phyloP scores from a whole-genome alignment of 2,888 invertebrate genomes.

The Lordiphosa fenestrarum region DNA sequence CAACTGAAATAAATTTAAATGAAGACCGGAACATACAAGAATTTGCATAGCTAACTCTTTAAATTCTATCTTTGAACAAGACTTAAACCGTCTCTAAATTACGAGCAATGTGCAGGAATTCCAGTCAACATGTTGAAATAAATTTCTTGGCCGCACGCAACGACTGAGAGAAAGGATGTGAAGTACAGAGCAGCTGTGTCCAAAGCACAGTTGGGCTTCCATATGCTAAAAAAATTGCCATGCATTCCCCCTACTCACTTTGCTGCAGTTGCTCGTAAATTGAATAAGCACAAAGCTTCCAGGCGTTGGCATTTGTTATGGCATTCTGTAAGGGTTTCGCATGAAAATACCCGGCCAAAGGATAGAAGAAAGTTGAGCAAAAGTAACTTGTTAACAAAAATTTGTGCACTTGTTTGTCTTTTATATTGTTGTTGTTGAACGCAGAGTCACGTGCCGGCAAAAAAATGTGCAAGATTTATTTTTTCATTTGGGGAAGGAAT shows the following conservation, averaged over 20 bases:
- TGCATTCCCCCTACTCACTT: slow-evolving; percentile 14
- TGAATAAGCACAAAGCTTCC: slow-evolving; percentile 44
- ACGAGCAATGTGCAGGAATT: slow-evolving; percentile 31
- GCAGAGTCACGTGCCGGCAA: slow-evolving; percentile 63
- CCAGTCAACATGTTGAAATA: slow-evolving; percentile 46
- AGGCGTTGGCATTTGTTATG: slow-evolving; percentile 35
- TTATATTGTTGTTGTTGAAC: slow-evolving; percentile 16
- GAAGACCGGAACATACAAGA: not conserved
- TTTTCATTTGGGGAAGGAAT: slow-evolving; percentile 14
- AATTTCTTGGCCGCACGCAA: slow-evolving; percentile 51
- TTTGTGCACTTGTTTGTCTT: slow-evolving; percentile 25
- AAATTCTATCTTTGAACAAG: slow-evolving; percentile 23
- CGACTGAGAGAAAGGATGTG: slow-evolving; percentile 18
- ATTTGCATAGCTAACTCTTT: slow-evolving; percentile 40
- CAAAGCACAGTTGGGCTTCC: not conserved
- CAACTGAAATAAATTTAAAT: slow-evolving; percentile 38
- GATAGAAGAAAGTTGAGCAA: slow-evolving; percentile 41
- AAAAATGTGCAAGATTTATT: slow-evolving; percentile 18
- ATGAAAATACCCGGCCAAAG: slow-evolving; percentile 17
- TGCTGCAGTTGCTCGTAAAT: slow-evolving; percentile 61
- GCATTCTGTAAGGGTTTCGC: slow-evolving; percentile 34
- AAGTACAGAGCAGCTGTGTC: slow-evolving; percentile 1
- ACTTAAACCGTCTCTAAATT: slow-evolving; percentile 16
- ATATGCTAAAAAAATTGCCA: slow-evolving; percentile 38
- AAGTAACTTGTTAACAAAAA: slow-evolving; percentile 39